Percentiles rank a stretch among this genome's conserved stretches.
Evolutionary conservation across 2,797 vertebrate species (phyloP).

Genomic region (Ctenochaetus hawaiiensis): DNA sequence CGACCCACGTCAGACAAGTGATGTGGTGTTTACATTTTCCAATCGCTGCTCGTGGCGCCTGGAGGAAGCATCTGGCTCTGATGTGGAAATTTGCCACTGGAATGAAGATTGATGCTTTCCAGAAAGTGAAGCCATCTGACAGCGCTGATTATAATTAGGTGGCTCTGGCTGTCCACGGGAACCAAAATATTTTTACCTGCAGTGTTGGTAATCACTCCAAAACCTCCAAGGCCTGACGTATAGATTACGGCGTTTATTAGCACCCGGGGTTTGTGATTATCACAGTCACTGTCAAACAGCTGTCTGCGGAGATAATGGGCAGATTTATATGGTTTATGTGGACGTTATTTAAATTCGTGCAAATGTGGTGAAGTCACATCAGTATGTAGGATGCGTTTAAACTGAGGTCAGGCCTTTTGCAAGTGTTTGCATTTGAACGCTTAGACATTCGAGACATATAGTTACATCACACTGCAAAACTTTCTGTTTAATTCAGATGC

Average conservation of each 20-base stretch:
- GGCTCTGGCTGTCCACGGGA: constrained; percentile 55
- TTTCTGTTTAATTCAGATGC: neutral
- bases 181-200: constrained; percentile 47
- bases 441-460: neutral
- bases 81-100: constrained; percentile 58
- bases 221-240: constrained; percentile 43
- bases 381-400: constrained; percentile 3
- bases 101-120: constrained; percentile 74
- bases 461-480: neutral
- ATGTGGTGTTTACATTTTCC: constrained; percentile 65
- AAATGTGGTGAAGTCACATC: constrained; percentile 22
- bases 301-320: constrained; percentile 53
- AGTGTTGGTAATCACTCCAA: constrained; percentile 36
- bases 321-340: constrained; percentile 18
- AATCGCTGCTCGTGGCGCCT: constrained; percentile 46
- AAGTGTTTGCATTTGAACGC: constrained; percentile 21
- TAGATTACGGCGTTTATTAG: constrained; percentile 55
- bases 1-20: constrained; percentile 40
- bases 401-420: constrained; percentile 14
- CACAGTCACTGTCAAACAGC: constrained; percentile 47
- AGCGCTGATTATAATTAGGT: constrained; percentile 61
- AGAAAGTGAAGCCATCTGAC: constrained; percentile 70
- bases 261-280: constrained; percentile 38
- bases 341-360: constrained; percentile 30
- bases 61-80: constrained; percentile 74